Conservation (phyloP, 2,113 vertebrate genomes). For the Caracal caracal region DNA sequence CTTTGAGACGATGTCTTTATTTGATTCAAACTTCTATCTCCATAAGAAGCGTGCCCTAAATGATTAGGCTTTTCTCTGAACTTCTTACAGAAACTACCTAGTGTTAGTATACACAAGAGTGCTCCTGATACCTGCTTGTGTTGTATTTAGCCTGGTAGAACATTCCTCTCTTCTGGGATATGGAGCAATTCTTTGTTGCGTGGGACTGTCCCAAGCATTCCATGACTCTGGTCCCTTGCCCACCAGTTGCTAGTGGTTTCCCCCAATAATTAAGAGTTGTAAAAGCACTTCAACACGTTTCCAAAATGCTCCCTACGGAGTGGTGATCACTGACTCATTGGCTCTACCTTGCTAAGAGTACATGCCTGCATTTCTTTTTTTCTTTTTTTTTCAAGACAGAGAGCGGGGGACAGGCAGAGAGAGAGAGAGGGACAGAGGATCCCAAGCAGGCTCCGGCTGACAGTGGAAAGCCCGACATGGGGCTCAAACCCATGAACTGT, state of each 20-base stretch:
- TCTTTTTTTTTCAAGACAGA: too few species aligned
- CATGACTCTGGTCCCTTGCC: background rate
- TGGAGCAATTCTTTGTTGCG: background rate
- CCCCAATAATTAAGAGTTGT: background rate
- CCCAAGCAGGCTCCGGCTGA: too few species aligned
- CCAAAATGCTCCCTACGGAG: background rate
- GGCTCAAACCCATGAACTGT: too few species aligned
- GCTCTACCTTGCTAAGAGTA: background rate
- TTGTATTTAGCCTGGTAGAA: background rate
- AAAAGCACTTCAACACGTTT: background rate
- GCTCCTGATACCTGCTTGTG: background rate
- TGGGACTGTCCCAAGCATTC: background rate
- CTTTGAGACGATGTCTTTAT: constrained; percentile 21
- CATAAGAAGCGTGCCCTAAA: constrained; percentile 20
- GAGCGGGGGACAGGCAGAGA: too few species aligned
- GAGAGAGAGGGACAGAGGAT: too few species aligned
- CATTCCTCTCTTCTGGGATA: background rate
- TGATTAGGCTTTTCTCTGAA: background rate
- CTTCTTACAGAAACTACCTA: constrained; percentile 13
- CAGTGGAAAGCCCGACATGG: too few species aligned
- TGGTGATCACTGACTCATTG: constrained; percentile 1
- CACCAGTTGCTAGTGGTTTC: background rate
- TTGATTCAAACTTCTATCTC: background rate
- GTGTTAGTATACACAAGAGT: background rate
- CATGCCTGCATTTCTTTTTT: background rate